Evolutionary conservation across 2,888 invertebrate genomes (phyloP).

Genomic region (Branchipolynoe longqiensis): DNA sequence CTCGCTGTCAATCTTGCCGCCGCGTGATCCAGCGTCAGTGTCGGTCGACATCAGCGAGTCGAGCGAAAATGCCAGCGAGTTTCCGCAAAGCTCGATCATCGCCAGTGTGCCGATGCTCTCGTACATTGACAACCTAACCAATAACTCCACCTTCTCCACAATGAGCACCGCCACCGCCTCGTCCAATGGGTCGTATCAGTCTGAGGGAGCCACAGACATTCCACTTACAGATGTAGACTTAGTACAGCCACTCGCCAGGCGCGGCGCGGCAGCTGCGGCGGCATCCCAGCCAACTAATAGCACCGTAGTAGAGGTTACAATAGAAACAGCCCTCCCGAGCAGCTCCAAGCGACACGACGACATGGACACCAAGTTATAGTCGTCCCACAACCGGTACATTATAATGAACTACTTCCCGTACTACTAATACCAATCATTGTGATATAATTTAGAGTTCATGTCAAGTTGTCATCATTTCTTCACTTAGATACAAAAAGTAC

Average conservation of each 20-base stretch:
- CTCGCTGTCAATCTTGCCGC: background rate
- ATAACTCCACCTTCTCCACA: constrained; percentile 50
- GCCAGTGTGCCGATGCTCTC: constrained; percentile 38
- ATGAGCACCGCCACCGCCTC: constrained; percentile 52
- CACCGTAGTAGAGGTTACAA: constrained; percentile 43
- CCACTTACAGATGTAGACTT: constrained; percentile 19
- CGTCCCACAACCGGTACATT: no score
- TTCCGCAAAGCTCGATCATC: background rate
- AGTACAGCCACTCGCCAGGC: no score
- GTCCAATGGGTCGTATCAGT: constrained; percentile 51
- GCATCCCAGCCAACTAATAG: constrained; percentile 1
- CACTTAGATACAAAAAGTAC: no score
- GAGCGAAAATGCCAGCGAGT: background rate
- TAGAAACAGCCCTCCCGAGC: constrained; percentile 55
- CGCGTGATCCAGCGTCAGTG: background rate
- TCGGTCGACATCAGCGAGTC: constrained; percentile 19
- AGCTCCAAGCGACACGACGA: constrained; percentile 21
- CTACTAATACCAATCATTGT: no score
- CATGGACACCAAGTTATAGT: constrained; percentile 33
- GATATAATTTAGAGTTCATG: no score
- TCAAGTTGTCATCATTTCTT: background rate
- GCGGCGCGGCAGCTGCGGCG: background rate
- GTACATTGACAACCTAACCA: constrained; percentile 29
- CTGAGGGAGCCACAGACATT: constrained; percentile 30
- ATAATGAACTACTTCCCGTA: no score